These are phyloP conservation scores for Takifugu rubripes DNA, from an alignment of 2,797 vertebrate genomes.

Conservation along the genomic window DNA sequence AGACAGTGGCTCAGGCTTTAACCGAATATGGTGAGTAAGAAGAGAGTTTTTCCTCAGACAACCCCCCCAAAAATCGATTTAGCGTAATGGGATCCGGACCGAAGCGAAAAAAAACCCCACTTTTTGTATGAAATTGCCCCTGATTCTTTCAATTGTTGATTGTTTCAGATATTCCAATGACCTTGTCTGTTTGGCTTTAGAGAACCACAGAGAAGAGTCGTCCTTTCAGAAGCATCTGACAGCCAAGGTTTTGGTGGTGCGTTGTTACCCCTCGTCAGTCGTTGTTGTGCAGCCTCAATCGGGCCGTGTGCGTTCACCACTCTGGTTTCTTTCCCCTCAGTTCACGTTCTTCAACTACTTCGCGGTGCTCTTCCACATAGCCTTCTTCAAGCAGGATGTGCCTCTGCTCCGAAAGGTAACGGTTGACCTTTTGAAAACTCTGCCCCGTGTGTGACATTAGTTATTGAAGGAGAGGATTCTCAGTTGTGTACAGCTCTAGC, in stretches of 20 bases:
- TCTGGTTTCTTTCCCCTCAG: slow-evolving; percentile 51
- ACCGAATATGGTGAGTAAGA: slow-evolving; percentile 76
- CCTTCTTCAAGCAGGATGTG: slow-evolving; percentile 80
- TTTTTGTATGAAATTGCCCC: too few relatives aligned
- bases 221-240: slow-evolving; percentile 78
- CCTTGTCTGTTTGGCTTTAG: slow-evolving; percentile 39
- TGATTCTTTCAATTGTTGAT: too few relatives aligned
- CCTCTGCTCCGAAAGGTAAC: slow-evolving; percentile 78
- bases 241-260: slow-evolving; percentile 79
- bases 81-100: too few relatives aligned
- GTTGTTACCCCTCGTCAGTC: slow-evolving; percentile 32
- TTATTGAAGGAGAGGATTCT: too few relatives aligned
- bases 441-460: too few relatives aligned
- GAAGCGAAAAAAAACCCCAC: too few relatives aligned
- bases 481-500: too few relatives aligned
- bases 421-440: background rate
- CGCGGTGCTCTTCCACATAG: slow-evolving; percentile 82
- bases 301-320: background rate
- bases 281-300: background rate
- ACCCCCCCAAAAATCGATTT: too few relatives aligned
- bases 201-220: slow-evolving; percentile 83
- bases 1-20: slow-evolving; percentile 62
- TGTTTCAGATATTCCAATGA: background rate
- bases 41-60: background rate
- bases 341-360: slow-evolving; percentile 85